Percentiles rank a stretch among this genome's conserved stretches.
Evolutionary conservation across 2,113 vertebrate species (phyloP).

Genomic region (Pavo muticus): DNA sequence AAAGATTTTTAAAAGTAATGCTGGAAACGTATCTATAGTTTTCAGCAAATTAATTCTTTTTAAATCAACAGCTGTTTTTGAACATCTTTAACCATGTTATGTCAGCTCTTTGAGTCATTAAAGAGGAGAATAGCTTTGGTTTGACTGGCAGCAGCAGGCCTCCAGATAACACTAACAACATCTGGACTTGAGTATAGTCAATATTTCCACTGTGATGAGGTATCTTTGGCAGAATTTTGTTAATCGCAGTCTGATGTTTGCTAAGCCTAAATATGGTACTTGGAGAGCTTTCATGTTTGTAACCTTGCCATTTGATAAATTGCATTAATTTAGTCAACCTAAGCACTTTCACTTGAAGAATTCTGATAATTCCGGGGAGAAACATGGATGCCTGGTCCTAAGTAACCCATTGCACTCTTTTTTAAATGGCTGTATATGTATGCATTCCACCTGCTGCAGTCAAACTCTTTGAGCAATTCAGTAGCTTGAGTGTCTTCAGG

Average conservation of each 20-base stretch:
- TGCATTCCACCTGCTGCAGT: neutral
- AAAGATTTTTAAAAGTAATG: neutral
- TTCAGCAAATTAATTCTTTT: neutral
- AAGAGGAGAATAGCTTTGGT: neutral
- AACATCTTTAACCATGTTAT: neutral
- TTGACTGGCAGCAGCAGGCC: neutral
- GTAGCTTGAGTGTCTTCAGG: neutral
- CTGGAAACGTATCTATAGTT: neutral
- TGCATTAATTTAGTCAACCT: neutral
- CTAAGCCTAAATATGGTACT: neutral
- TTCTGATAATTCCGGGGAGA: neutral
- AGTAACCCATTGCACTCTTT: neutral
- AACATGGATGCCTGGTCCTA: neutral
- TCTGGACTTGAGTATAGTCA: neutral
- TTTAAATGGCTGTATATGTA: neutral
- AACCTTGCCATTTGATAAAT: neutral
- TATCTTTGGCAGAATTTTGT: neutral
- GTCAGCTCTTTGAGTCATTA: constrained; percentile 5
- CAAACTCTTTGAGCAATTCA: neutral
- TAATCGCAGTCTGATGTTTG: neutral
- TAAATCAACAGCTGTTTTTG: neutral
- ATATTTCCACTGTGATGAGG: neutral
- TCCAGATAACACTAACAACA: constrained; percentile 7
- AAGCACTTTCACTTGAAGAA: neutral
- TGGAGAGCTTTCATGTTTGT: neutral